These are phyloP conservation scores for Melanerpes aurifrons DNA, from an alignment of 2,113 vertebrate species.

Conservation along the genomic window DNA sequence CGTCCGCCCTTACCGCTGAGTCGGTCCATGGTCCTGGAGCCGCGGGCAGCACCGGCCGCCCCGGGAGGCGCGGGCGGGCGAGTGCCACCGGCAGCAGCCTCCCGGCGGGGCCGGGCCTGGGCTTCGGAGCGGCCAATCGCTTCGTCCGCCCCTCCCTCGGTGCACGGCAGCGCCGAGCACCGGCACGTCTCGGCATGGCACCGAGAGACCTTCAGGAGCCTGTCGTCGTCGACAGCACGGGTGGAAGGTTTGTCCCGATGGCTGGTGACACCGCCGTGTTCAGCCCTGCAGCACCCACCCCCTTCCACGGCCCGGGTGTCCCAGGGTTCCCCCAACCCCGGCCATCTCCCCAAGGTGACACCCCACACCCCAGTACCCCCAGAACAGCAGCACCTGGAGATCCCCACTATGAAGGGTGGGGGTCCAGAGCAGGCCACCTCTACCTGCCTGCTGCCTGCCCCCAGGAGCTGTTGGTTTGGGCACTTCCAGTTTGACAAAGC, in stretches of 20 bases:
- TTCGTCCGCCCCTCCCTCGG: neutral
- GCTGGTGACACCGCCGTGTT: too few relatives aligned
- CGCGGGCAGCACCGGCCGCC: neutral
- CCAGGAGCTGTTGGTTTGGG: rapidly evolving
- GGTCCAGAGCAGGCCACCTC: rapidly evolving
- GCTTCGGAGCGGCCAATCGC: neutral
- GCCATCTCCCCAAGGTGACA: neutral
- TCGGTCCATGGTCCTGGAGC: slow-evolving; percentile 47
- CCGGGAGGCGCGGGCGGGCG: neutral
- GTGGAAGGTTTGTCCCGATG: neutral
- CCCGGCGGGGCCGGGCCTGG: neutral
- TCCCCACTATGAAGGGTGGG: neutral
- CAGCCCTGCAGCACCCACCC: neutral
- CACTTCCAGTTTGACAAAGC: neutral
- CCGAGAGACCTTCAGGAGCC: neutral
- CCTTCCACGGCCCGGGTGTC: neutral
- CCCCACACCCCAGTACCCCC: too few relatives aligned
- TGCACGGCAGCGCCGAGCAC: slow-evolving; percentile 31
- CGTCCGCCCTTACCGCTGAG: slow-evolving; percentile 57
- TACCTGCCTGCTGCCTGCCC: neutral
- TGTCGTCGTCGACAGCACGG: neutral
- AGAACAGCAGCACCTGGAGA: neutral
- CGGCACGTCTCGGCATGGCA: neutral
- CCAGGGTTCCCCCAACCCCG: too few relatives aligned
- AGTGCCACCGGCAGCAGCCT: neutral